Percentiles rank a stretch among this genome's conserved stretches.
Evolutionary conservation across 2,113 vertebrate genomes (phyloP).

Genomic region (Eleginops maclovinus): DNA sequence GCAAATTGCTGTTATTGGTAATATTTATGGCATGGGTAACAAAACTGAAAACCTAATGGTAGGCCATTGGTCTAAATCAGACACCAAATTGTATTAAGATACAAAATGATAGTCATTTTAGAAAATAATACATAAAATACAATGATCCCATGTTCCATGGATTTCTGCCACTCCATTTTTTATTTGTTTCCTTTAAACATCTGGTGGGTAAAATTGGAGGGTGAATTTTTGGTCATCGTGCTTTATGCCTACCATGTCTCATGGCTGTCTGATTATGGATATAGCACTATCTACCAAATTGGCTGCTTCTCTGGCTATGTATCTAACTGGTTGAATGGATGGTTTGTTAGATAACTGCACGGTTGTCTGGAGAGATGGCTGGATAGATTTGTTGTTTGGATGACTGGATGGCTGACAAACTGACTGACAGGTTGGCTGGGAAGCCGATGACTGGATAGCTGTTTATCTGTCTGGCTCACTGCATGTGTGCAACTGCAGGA

Average conservation of each 20-base stretch:
- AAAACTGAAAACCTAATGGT: too few relatives aligned
- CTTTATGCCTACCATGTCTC: background rate
- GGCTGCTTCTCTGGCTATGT: background rate
- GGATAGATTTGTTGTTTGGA: constrained; percentile 25
- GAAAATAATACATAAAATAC: too few relatives aligned
- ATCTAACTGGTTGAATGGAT: constrained; percentile 19
- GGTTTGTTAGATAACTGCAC: constrained; percentile 30
- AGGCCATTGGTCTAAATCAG: too few relatives aligned
- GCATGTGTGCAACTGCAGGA: constrained; percentile 14
- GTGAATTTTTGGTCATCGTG: too few relatives aligned
- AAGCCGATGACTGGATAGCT: constrained; percentile 37
- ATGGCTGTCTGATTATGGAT: constrained; percentile 19
- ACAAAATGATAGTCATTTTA: too few relatives aligned
- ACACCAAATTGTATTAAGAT: too few relatives aligned
- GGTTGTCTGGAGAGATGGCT: constrained; percentile 30
- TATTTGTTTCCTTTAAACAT: too few relatives aligned
- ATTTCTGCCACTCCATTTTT: too few relatives aligned
- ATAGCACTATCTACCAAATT: background rate
- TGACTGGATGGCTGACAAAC: constrained; percentile 34
- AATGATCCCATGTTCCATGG: too few relatives aligned
- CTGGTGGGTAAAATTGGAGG: too few relatives aligned
- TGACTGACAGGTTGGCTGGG: constrained; percentile 41
- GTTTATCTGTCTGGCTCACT: constrained; percentile 32
- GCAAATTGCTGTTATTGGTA: constrained; percentile 21
- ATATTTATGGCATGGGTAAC: too few relatives aligned